Percentiles rank a stretch among this genome's conserved stretches.
Conservation (phyloP, 1,140 invertebrate genomes). For the Drepana arcuata region DNA sequence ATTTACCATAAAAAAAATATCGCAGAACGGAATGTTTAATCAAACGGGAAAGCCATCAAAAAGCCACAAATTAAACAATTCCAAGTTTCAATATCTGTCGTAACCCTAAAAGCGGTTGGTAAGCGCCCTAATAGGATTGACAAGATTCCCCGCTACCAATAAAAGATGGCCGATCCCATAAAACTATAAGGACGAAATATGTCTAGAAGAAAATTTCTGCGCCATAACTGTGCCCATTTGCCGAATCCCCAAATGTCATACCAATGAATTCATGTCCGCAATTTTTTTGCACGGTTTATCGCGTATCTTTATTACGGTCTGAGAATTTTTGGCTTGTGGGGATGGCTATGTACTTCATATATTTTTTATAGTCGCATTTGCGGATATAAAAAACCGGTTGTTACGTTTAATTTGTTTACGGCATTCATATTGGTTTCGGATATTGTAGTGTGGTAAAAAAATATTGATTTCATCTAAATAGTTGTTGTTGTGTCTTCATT, state of each 20-base stretch:
- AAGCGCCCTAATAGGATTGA: slow-evolving; percentile 50
- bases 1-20: not conserved
- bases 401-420: slow-evolving; percentile 62
- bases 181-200: slow-evolving; percentile 66
- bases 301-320: slow-evolving; percentile 65
- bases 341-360: slow-evolving; percentile 31
- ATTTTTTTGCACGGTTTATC: slow-evolving; percentile 65
- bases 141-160: slow-evolving; percentile 56
- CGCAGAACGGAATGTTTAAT: slow-evolving; percentile 19
- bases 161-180: slow-evolving; percentile 59
- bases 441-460: too few species aligned
- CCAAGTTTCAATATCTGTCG: slow-evolving; percentile 26
- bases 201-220: slow-evolving; percentile 41
- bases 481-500: too few species aligned
- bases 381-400: slow-evolving; percentile 40
- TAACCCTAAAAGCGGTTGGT: slow-evolving; percentile 39
- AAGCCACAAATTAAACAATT: slow-evolving; percentile 21
- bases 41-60: slow-evolving; percentile 13
- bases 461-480: too few species aligned
- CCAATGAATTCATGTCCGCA: slow-evolving; percentile 65
- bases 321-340: slow-evolving; percentile 37
- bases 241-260: slow-evolving; percentile 63
- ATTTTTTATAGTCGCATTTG: slow-evolving; percentile 45
- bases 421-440: slow-evolving; percentile 43
- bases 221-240: slow-evolving; percentile 58